Conservation (phyloP, 53 echinoderm and acorn worm genomes). For the Crossaster papposus region DNA sequence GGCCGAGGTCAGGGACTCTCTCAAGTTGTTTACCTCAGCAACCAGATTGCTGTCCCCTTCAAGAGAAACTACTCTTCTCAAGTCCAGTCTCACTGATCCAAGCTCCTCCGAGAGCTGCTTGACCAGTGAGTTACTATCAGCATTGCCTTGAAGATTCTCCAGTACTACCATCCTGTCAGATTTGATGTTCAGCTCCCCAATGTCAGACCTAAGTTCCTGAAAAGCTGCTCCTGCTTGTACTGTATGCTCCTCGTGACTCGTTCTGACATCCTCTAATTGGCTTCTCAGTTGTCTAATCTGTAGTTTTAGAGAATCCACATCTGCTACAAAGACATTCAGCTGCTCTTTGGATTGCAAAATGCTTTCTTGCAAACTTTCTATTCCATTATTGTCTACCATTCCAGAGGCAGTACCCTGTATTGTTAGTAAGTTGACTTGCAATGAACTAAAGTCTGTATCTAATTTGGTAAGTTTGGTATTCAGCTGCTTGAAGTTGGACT, state of each 20-base stretch:
- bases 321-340: slow-evolving; percentile 8
- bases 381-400: slow-evolving; percentile 19
- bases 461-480: slow-evolving; percentile 62
- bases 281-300: slow-evolving; percentile 20
- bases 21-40: slow-evolving; percentile 12
- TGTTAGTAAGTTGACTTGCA: slow-evolving; percentile 52
- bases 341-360: slow-evolving; percentile 13
- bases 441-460: slow-evolving; percentile 58
- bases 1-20: slow-evolving; percentile 23
- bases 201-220: slow-evolving; percentile 30
- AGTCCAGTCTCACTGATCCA: slow-evolving; percentile 21
- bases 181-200: slow-evolving; percentile 17
- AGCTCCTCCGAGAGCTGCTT: slow-evolving; percentile 38
- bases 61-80: slow-evolving; percentile 1
- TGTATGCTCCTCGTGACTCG: slow-evolving; percentile 37
- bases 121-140: slow-evolving; percentile 22
- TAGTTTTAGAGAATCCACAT: slow-evolving; percentile 33
- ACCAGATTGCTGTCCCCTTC: slow-evolving; percentile 24
- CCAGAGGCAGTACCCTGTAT: slow-evolving; percentile 42
- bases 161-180: slow-evolving; percentile 34
- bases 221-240: slow-evolving; percentile 31
- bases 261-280: slow-evolving; percentile 15
- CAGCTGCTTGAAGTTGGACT: slow-evolving; percentile 45
- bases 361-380: slow-evolving; percentile 25
- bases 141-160: slow-evolving; percentile 34